A percentile compares a stretch with the other conserved stretches of the same genome.
phyloP scores from a whole-genome alignment of 2,888 invertebrate species.

The Lucinisca nassula region DNA sequence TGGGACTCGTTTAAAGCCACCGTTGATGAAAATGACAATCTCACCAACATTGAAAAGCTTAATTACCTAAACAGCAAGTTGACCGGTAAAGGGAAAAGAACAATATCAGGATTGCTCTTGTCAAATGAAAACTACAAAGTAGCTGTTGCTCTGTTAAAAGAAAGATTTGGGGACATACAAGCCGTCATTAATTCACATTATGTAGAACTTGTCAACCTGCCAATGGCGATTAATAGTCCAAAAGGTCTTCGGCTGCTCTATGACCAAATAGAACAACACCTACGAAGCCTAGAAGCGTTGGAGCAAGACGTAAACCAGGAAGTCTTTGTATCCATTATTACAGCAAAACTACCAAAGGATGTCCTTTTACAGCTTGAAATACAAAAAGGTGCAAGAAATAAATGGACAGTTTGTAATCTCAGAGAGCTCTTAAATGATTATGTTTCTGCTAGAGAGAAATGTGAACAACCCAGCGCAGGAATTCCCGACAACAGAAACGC shows the following conservation, averaged over 20 bases:
- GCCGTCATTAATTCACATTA: neutral
- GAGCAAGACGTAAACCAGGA: slow-evolving; percentile 33
- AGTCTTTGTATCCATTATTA: slow-evolving; percentile 41
- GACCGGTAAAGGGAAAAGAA: neutral
- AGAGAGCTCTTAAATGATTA: slow-evolving; percentile 16
- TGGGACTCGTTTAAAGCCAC: neutral
- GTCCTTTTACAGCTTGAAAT: slow-evolving; percentile 37
- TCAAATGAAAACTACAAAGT: neutral
- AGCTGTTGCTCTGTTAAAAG: neutral
- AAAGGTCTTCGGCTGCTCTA: neutral
- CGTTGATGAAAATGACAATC: too few species aligned
- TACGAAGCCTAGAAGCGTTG: too few species aligned
- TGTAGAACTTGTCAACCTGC: neutral
- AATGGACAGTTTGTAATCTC: slow-evolving; percentile 18
- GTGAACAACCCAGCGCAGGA: neutral
- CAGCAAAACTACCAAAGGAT: slow-evolving; percentile 18
- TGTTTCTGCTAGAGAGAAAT: slow-evolving; percentile 7
- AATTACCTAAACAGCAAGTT: slow-evolving; percentile 1
- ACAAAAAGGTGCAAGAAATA: slow-evolving; percentile 16
- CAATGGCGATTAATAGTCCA: neutral
- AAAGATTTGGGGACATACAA: slow-evolving; percentile 9
- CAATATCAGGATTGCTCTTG: neutral
- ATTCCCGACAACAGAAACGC: neutral
- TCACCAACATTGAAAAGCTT: too few species aligned
- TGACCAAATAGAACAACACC: neutral